These are phyloP conservation scores for Oryzias melastigma DNA, from an alignment of 2,113 vertebrate species.

Conservation along the genomic window DNA sequence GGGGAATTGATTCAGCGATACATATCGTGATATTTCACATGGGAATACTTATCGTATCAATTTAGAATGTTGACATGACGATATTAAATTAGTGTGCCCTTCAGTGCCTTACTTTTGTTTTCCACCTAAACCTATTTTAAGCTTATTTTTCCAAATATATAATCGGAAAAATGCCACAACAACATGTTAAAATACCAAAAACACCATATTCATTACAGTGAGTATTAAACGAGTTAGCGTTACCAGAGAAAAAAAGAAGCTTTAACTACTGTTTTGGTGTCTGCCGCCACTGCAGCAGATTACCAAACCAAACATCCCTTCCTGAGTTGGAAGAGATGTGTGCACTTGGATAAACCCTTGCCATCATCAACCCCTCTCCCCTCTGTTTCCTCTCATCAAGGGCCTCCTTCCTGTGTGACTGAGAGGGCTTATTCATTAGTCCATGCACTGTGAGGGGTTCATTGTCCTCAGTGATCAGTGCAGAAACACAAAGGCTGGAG, in stretches of 20 bases:
- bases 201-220: too few relatives aligned
- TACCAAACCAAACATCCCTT: constrained; percentile 44
- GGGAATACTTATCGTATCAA: too few relatives aligned
- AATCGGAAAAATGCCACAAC: too few relatives aligned
- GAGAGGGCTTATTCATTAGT: constrained; percentile 73
- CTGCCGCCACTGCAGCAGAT: constrained; percentile 32
- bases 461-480: constrained; percentile 66
- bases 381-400: constrained; percentile 65
- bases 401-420: constrained; percentile 69
- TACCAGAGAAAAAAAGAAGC: not conserved
- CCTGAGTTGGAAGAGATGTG: constrained; percentile 47
- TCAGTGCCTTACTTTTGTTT: too few relatives aligned
- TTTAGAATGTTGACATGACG: too few relatives aligned
- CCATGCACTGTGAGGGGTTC: constrained; percentile 58
- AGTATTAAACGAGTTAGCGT: too few relatives aligned
- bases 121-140: too few relatives aligned
- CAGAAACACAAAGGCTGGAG: constrained; percentile 63
- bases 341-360: constrained; percentile 39
- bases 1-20: too few relatives aligned
- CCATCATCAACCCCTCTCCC: constrained; percentile 44
- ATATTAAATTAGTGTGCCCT: too few relatives aligned
- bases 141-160: too few relatives aligned
- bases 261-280: constrained; percentile 9
- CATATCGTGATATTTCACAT: too few relatives aligned
- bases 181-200: too few relatives aligned